Conservation (phyloP, 2,113 vertebrate species). For the Perognathus longimembris region DNA sequence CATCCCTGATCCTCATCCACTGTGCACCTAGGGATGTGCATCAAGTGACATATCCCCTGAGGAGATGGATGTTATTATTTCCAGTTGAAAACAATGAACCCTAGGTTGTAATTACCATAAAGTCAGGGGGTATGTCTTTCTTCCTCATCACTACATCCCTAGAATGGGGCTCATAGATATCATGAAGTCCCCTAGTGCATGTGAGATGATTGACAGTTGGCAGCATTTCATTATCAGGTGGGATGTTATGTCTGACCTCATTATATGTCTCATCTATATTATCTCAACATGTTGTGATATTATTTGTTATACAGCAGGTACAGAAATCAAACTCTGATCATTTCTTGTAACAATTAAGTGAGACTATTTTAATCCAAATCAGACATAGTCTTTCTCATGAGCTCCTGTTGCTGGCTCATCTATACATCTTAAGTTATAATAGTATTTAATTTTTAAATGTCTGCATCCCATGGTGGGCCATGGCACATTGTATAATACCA, state of each 20-base stretch:
- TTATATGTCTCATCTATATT: background rate
- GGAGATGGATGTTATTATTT: background rate
- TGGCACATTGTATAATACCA: background rate
- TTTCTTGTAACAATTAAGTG: background rate
- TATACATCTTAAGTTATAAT: background rate
- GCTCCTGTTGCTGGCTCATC: background rate
- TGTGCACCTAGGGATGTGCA: background rate
- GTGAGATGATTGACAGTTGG: background rate
- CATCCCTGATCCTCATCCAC: background rate
- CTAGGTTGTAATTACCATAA: background rate
- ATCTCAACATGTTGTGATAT: background rate
- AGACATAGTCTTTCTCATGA: background rate
- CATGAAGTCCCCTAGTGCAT: background rate
- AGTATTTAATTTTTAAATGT: slow-evolving; percentile 13
- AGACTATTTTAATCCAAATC: background rate
- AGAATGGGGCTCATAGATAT: background rate
- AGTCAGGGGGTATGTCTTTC: background rate
- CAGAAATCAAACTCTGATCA: background rate
- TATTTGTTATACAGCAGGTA: slow-evolving; percentile 13
- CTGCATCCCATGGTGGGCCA: background rate
- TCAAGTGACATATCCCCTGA: background rate
- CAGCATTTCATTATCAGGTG: background rate
- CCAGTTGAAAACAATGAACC: background rate
- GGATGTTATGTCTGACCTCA: background rate
- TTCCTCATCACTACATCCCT: background rate